Conservation (phyloP, 1,140 invertebrate species). For the Pseudomyrmex flavicornis region DNA sequence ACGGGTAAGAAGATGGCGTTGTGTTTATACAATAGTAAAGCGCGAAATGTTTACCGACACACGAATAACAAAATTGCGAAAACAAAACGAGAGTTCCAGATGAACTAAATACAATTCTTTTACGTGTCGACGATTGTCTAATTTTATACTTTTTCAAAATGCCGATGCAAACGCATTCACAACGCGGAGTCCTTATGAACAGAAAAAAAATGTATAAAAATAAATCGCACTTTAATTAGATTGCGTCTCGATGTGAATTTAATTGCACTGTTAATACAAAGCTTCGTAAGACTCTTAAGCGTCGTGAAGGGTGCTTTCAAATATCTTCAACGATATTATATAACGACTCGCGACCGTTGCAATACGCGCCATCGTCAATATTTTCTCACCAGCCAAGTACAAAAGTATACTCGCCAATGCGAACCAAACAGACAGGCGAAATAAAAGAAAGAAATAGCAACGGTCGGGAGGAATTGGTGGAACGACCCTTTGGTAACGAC, state of each 20-base stretch:
- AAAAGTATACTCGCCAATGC: conserved; percentile 12
- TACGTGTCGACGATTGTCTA: background rate
- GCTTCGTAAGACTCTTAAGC: conserved; percentile 26
- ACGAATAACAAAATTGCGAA: background rate
- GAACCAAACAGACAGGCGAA: background rate
- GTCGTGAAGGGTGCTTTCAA: conserved; percentile 1
- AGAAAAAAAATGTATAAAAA: too few relatives aligned
- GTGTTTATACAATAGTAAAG: background rate
- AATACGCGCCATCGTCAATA: conserved; percentile 19
- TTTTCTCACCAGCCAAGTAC: background rate
- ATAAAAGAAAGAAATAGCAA: background rate
- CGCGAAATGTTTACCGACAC: background rate
- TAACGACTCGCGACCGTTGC: background rate
- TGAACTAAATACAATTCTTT: background rate
- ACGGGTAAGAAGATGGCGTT: background rate
- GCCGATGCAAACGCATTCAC: too few relatives aligned
- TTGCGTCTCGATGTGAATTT: background rate
- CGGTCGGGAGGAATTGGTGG: conserved; percentile 50
- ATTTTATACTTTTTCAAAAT: too few relatives aligned
- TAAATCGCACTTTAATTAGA: conserved; percentile 33
- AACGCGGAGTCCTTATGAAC: too few relatives aligned
- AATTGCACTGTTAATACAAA: background rate
- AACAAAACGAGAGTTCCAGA: background rate
- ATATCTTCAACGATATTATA: conserved; percentile 28
- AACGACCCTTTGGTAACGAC: conserved; percentile 49